Base-by-base conservation (phyloP, 2,113 vertebrate species). In the Castor canadensis region DNA sequence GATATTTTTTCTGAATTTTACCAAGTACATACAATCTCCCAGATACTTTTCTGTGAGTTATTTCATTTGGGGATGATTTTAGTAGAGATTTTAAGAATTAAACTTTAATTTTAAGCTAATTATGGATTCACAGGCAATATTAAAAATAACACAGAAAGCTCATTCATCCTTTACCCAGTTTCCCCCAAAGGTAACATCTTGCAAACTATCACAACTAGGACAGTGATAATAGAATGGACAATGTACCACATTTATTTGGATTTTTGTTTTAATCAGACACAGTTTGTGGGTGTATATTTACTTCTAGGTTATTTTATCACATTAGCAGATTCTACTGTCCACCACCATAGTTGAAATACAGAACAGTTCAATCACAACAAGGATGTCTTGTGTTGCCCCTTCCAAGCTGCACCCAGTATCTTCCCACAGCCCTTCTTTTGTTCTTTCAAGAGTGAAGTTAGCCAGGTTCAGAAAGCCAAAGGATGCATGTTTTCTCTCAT, bases 171-270 rank as follows among this genome's bases (percentile, higher is more conserved):
- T n/a, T n/a, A n/a, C n/a, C n/a, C n/a, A n/a, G n/a, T n/a, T n/a
- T n/a, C n/a, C n/a, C n/a, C n/a, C n/a, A n/a, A n/a, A n/a, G n/a
- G n/a, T n/a, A n/a, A n/a, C n/a, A n/a, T n/a, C n/a, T n/a, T n/a
- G 32, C 54, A 58, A 28, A 67, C 28, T 86, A 81, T 67, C 47
- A 80, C 17, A 89, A 86, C 28, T 30, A 66, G 56, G 47, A 81
- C 81, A 95, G 49, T 95, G 40, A 89, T 28, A 72, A 54, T 56
- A 24, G n/a, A n/a, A n/a, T n/a, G 85, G 45, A 84, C 24, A 79
- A 76, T 62, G 11, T 49, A 84, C 64, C 32, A 47, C 66, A 69
- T 81, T n/a, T 82, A 82, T 87, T 75, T 62, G 75, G 20, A 73
- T 86, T 75, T 90, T 17, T 38, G 58, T 85, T 86, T 90, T 81